Percentiles rank a stretch among this genome's conserved stretches.
phyloP scores from a whole-genome alignment of 2,888 invertebrate genomes.

The Drosophila siamana region DNA sequence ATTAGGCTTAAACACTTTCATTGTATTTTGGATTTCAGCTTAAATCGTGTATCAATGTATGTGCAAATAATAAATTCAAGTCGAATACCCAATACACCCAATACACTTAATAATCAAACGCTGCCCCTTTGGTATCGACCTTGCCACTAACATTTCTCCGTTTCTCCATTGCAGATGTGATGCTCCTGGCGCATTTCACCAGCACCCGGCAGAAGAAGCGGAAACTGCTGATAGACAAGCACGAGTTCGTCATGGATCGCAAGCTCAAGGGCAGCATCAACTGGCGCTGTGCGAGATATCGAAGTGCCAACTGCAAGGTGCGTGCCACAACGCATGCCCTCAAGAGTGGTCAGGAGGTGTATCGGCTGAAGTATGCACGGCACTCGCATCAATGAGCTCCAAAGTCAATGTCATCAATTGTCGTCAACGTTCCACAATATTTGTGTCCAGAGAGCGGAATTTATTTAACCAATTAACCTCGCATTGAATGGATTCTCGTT shows the following conservation, averaged over 20 bases:
- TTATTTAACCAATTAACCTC: not conserved
- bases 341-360: conserved; percentile 79
- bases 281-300: conserved; percentile 84
- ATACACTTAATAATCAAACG: conserved; percentile 1
- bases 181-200: conserved; percentile 73
- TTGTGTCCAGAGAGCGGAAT: not conserved
- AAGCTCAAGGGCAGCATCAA: conserved; percentile 83
- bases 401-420: not conserved
- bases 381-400: conserved; percentile 74
- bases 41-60: not conserved
- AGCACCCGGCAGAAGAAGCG: conserved; percentile 83
- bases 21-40: conserved; percentile 27
- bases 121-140: not conserved
- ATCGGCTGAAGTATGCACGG: conserved; percentile 71
- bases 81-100: not conserved
- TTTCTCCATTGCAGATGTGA: conserved; percentile 21
- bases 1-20: conserved; percentile 7
- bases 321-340: conserved; percentile 83
- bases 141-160: conserved; percentile 3
- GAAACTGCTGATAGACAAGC: conserved; percentile 80
- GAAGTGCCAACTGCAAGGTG: conserved; percentile 83
- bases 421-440: conserved; percentile 10
- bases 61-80: conserved; percentile 11
- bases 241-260: conserved; percentile 84
- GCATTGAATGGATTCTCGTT: not conserved